A percentile compares a stretch with the other conserved stretches of the same genome.
Evolutionary conservation across 2,888 invertebrate species (phyloP).

Genomic region (Andricus quercusramuli): DNA sequence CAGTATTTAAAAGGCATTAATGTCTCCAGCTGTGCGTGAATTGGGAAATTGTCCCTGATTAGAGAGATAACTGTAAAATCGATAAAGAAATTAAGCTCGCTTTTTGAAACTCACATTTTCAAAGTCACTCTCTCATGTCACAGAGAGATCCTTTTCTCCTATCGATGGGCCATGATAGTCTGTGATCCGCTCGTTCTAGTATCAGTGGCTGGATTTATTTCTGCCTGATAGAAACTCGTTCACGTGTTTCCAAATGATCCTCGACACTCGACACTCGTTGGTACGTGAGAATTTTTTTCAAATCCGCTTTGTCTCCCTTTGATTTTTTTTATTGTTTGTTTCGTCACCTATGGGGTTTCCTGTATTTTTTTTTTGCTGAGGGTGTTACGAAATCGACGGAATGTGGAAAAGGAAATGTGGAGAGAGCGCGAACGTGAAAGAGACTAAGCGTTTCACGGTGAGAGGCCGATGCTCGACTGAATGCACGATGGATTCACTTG

Average conservation of each 20-base stretch:
- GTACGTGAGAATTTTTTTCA: slow-evolving; percentile 5
- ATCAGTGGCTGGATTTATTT: slow-evolving; percentile 7
- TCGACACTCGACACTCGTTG: slow-evolving; percentile 22
- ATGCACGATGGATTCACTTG: slow-evolving; percentile 67
- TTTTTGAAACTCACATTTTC: slow-evolving; percentile 69
- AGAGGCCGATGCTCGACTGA: slow-evolving; percentile 75
- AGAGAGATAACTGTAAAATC: not conserved
- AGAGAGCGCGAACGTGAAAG: slow-evolving; percentile 28
- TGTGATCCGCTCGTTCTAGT: slow-evolving; percentile 28
- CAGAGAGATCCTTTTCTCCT: slow-evolving; percentile 53
- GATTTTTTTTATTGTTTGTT: not conserved
- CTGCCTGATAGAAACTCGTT: slow-evolving; percentile 9
- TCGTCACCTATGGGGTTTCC: not conserved
- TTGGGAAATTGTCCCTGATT: not conserved
- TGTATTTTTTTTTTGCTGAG: slow-evolving; percentile 3
- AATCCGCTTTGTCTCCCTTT: not conserved
- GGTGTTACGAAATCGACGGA: slow-evolving; percentile 27
- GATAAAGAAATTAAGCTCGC: slow-evolving; percentile 2
- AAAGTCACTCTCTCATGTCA: slow-evolving; percentile 72
- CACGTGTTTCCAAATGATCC: slow-evolving; percentile 14
- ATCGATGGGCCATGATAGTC: slow-evolving; percentile 57
- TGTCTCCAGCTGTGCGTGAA: not conserved
- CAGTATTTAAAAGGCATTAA: not conserved
- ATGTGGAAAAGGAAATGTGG: slow-evolving; percentile 20
- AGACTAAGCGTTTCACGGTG: slow-evolving; percentile 62